Evolutionary conservation across 2,888 invertebrate species (phyloP), one percentile per base, ranked within the genome.

Genomic region (Nesidiocoris tenuis): DNA sequence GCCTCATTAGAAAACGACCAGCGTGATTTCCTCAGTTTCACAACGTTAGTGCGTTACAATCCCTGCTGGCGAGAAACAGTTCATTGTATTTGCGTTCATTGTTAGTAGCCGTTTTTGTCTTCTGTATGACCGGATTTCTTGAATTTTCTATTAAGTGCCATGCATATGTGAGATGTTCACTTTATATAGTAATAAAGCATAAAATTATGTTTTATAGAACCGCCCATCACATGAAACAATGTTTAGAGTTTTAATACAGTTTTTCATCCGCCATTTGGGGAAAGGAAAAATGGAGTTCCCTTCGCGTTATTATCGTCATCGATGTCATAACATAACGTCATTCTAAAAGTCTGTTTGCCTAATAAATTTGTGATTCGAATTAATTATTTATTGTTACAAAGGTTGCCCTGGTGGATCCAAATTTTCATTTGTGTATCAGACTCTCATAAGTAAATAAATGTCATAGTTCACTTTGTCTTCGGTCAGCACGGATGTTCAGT

Each of bases 321-420:
- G 16, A 59, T 59, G 61, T 19, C 61, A 59, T 19, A 59, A 59
- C 61, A 59, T 19, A 59, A 59, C 61, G 3, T 59, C 61, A 59
- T 59, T 17, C 61, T 19, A 59, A 7, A n/a, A 18, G 3, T 59
- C 16, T 2, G 18, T 59, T 7, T 59, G 61, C 39, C 39, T 39
- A 39, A 39, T 39, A 12, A 39, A 12, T 12, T 39, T 39, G 39
- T 39, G 39, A 39, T 39, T 39, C 3, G 3, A n/a, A n/a, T 7
- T 39, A 39, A 39, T 3, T 39, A 39, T 39, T 39, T 12, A 39
- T 39, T 12, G 39, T 39, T 39, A n/a, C n/a, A n/a, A n/a, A n/a
- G n/a, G n/a, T n/a, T n/a, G n/a, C n/a, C n/a, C n/a, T n/a, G n/a
- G n/a, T n/a, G n/a, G n/a, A n/a, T n/a, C n/a, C n/a, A n/a, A n/a